These are phyloP conservation scores for Seriola dumerili DNA, from an alignment of 2,113 vertebrate genomes.

Conservation along the genomic window DNA sequence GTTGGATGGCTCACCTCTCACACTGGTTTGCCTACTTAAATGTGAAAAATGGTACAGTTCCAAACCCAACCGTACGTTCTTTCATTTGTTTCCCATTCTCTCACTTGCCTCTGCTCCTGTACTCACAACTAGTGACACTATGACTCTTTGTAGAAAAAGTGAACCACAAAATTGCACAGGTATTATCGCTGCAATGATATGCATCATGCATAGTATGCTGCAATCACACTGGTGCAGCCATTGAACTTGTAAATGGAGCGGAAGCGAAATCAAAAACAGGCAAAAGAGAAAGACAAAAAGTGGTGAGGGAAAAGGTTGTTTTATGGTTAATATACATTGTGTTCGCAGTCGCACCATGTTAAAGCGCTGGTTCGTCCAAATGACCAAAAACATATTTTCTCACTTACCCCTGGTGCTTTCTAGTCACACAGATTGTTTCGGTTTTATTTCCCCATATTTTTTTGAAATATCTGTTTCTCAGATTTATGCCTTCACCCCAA, in stretches of 20 bases:
- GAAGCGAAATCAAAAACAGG: not conserved
- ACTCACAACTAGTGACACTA: constrained; percentile 33
- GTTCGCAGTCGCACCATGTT: not conserved
- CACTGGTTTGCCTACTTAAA: constrained; percentile 73
- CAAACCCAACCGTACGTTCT: constrained; percentile 44
- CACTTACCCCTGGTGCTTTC: not conserved
- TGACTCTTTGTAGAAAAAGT: constrained; percentile 31
- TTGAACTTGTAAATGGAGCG: constrained; percentile 11
- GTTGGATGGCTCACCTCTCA: constrained; percentile 75
- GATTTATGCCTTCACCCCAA: not conserved
- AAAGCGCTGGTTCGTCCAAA: not conserved
- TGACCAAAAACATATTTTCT: not conserved
- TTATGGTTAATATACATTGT: not conserved
- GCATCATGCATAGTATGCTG: not conserved
- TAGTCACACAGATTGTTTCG: not conserved
- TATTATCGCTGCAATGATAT: constrained; percentile 16
- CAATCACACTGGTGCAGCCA: not conserved
- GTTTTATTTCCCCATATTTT: constrained; percentile 1
- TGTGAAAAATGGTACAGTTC: constrained; percentile 72
- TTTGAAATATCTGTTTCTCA: not conserved
- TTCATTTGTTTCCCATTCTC: constrained; percentile 10
- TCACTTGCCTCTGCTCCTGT: not conserved
- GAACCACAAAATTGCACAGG: not conserved
- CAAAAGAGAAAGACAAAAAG: not conserved
- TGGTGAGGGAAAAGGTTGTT: not conserved